Evolutionary conservation across 2,888 invertebrate species (phyloP).

Genomic region (Leptarthrus brevirostris): DNA sequence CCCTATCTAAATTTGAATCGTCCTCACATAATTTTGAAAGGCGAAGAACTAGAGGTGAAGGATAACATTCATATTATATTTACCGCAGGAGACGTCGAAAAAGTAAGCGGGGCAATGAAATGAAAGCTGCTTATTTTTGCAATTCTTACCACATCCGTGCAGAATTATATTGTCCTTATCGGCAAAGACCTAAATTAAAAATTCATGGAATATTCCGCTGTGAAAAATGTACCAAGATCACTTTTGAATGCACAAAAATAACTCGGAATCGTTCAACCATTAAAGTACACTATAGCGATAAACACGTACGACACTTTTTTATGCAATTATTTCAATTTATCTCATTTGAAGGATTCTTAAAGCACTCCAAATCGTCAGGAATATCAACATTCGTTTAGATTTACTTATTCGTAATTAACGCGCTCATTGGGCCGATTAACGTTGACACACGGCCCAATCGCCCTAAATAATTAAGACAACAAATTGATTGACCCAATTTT

Average conservation of each 20-base stretch:
- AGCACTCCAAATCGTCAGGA: neutral
- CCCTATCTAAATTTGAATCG: neutral
- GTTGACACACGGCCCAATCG: neutral
- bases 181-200: slow-evolving; percentile 20
- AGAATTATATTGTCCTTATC: slow-evolving; percentile 3
- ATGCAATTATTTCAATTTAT: neutral
- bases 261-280: neutral
- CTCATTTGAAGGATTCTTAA: no score
- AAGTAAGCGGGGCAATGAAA: neutral
- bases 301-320: no score
- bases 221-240: slow-evolving; percentile 11
- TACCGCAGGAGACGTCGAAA: neutral
- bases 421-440: neutral
- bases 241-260: slow-evolving; percentile 10
- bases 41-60: neutral
- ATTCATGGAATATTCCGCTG: slow-evolving; percentile 37
- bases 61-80: neutral
- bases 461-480: slow-evolving; percentile 7
- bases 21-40: neutral
- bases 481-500: slow-evolving; percentile 39
- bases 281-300: neutral
- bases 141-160: slow-evolving; percentile 35
- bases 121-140: slow-evolving; percentile 4
- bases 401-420: neutral
- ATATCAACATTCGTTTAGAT: neutral